Evolutionary conservation across 2,888 invertebrate species (phyloP), one percentile per base, ranked within the genome.

Genomic region (Agonopterix subpropinquella): DNA sequence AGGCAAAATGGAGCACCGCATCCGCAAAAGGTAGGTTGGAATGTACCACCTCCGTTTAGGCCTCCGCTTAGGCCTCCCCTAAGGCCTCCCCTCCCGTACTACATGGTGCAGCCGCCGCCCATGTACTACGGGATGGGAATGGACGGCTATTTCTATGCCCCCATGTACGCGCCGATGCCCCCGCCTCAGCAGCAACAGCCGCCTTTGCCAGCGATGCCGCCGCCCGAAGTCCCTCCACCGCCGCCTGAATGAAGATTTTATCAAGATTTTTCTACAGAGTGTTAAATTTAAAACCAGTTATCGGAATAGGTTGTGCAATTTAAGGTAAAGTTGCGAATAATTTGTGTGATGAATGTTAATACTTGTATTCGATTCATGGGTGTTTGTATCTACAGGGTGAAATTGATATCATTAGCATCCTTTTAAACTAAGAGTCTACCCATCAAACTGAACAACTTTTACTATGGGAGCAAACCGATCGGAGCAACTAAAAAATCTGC

Each of bases 1-100:
- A 70, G 82, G 5, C 85, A 82, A 61, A 80, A 83, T 68, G 83
- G 83, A 64, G 68, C 77, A 41, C 76, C 77, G 45, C 78, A 73
- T 55, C 75, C 61, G n/a, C n/a, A n/a, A 11, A 87, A 87, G 87
- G 87, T 87, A 86, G 82, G 87, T 54, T 80, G 80, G 4, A 53
- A 56, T 45, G 15, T 37, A 11, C 80, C 75, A 4, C 77, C 76
- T 52, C 79, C 79, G 50, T 77, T 55, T 50, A 73, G 74, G 53
- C 74, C 68, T 9, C 81, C 73, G 0, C 13, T 55, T 50, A 73
- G 74, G 53, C 74, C 68, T 9, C 81, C 73, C 0, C 77, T 55
- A 50, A 73, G 74, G 53, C 74, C 68, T 8, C 81, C 73, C 0
- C 49, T 81, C 39, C 86, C 85, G 2, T 87, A 79, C 53, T 85